Evolutionary conservation across 2,888 invertebrate species (phyloP).

Genomic region (Diplazon laetatorius): DNA sequence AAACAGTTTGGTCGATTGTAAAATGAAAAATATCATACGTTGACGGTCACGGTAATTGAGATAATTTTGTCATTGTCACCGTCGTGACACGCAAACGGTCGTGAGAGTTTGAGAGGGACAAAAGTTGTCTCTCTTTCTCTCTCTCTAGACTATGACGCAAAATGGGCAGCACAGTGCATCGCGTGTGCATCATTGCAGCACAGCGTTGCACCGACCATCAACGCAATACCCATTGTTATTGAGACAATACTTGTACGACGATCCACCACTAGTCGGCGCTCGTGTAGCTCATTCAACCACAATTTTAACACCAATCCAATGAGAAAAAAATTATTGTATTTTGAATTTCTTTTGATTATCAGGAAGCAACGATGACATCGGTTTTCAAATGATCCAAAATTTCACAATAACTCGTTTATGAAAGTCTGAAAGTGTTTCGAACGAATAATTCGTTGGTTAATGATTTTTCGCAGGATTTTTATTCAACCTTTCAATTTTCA

Average conservation of each 20-base stretch:
- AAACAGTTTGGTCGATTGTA: slow-evolving; percentile 52
- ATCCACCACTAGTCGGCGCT: not conserved
- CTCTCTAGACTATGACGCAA: slow-evolving; percentile 3
- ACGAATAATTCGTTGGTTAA: too few relatives aligned
- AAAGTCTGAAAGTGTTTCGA: too few relatives aligned
- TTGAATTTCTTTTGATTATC: too few relatives aligned
- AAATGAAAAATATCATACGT: slow-evolving; percentile 61
- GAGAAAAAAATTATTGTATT: too few relatives aligned
- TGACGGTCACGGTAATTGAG: slow-evolving; percentile 61
- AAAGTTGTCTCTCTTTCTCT: slow-evolving; percentile 52
- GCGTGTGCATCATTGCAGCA: slow-evolving; percentile 5
- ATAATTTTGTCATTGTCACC: slow-evolving; percentile 65
- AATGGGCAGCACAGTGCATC: slow-evolving; percentile 26
- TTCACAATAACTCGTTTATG: too few relatives aligned
- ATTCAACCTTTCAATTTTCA: too few relatives aligned
- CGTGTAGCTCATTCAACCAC: slow-evolving; percentile 7
- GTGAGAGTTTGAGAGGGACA: slow-evolving; percentile 54
- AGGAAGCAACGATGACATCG: too few relatives aligned
- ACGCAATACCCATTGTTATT: slow-evolving; percentile 49
- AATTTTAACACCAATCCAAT: too few relatives aligned
- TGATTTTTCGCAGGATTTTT: too few relatives aligned
- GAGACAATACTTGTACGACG: not conserved
- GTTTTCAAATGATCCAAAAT: too few relatives aligned
- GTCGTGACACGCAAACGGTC: slow-evolving; percentile 59
- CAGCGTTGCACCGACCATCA: slow-evolving; percentile 13